phyloP scores from a whole-genome alignment of 2,797 vertebrate genomes.

The Melopsittacus undulatus region DNA sequence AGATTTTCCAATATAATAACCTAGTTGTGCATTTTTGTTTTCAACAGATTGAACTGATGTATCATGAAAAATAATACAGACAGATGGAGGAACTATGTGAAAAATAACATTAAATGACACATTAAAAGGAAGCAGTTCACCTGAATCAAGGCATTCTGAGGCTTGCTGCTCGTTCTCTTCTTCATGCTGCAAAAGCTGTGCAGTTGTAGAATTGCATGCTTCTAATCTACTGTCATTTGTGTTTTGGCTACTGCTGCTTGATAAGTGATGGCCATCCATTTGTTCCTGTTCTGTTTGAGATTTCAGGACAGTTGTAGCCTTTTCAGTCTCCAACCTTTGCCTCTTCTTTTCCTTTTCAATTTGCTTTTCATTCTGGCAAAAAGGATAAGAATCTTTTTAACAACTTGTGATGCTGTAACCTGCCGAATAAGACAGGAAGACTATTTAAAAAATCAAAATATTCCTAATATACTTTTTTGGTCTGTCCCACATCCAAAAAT shows the following conservation, averaged over 20 bases:
- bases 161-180: conserved; percentile 77
- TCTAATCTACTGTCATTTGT: conserved; percentile 37
- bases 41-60: rapidly evolving
- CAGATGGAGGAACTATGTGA: neutral
- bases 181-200: conserved; percentile 73
- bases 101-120: neutral
- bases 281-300: conserved; percentile 46
- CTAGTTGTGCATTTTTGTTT: neutral
- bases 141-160: conserved; percentile 78
- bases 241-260: conserved; percentile 54
- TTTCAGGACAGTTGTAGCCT: neutral
- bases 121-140: conserved; percentile 61
- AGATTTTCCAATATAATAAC: neutral
- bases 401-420: neutral
- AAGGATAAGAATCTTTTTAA: neutral
- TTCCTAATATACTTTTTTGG: neutral
- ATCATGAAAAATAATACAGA: neutral
- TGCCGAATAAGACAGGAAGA: neutral
- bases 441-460: neutral
- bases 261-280: conserved; percentile 45
- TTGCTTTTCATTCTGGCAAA: conserved; percentile 85
- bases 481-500: neutral
- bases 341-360: conserved; percentile 81
- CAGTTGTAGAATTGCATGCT: conserved; percentile 56
- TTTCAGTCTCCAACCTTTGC: conserved; percentile 61